Percentiles rank a stretch among this genome's conserved stretches.
Conservation (phyloP, 53 echinoderm and acorn worm genomes). For the Mesocentrotus franciscanus region DNA sequence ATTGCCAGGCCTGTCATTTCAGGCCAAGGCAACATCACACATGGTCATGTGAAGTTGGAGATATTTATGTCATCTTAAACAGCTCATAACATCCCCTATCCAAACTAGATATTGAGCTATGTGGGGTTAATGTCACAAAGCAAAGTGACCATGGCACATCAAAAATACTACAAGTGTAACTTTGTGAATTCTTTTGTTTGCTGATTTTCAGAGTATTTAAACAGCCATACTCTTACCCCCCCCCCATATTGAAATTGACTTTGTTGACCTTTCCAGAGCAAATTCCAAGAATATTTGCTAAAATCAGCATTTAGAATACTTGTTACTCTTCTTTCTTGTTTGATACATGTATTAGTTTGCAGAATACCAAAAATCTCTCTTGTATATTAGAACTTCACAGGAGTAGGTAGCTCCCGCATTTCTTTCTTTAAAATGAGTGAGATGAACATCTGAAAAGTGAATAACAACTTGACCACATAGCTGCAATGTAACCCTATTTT, state of each 20-base stretch:
- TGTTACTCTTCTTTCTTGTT: neutral
- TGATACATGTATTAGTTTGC: no score
- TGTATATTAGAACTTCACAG: neutral
- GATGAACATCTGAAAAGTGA: neutral
- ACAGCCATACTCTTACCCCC: neutral
- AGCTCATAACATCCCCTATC: neutral
- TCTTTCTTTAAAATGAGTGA: neutral
- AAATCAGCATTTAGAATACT: neutral
- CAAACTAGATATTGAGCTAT: neutral
- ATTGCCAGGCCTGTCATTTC: constrained; percentile 5
- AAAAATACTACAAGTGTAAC: constrained; percentile 34
- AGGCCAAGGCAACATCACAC: constrained; percentile 19
- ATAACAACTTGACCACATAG: neutral
- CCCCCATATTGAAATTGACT: neutral
- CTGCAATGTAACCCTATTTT: neutral
- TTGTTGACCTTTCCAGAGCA: neutral
- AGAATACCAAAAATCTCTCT: no score
- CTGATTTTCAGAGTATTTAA: neutral
- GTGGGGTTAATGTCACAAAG: neutral
- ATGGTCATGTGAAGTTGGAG: constrained; percentile 9
- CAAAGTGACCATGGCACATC: neutral
- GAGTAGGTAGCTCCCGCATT: neutral
- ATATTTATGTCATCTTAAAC: constrained; percentile 53
- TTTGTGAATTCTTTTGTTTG: neutral
- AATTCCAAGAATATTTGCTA: neutral